Base-by-base conservation (phyloP, 2,113 vertebrate species). In the Nipponia nippon region DNA sequence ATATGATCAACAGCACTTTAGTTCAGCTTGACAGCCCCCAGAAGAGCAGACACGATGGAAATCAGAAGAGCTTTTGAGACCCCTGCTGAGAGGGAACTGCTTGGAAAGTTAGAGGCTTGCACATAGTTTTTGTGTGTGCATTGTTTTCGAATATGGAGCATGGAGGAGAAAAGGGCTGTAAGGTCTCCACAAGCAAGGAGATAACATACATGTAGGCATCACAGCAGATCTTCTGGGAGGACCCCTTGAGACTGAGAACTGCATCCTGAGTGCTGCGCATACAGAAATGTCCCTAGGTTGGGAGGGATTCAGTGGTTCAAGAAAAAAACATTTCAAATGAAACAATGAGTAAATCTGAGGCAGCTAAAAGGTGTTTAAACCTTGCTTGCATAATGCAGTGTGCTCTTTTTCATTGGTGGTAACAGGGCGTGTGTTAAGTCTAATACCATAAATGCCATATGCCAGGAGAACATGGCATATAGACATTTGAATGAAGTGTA, bases 121-220 rank as follows among this genome's bases (percentile, higher is more conserved):
- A 29, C 2, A 0, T 3, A 3, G 17, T 13, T 78, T 42, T 40
- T 58, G 26, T 55, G 47, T 65, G 22, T n/a, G 34, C 21, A 0
- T 26, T 83, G 14, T 36, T 83, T 77, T 23, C 32, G 2, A 27
- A 7, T 10, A 14, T 3, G 34, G 23, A 72, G 7, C 18, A 15
- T 1, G 4, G 29, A 83, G 30, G 21, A 89, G 80, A 55, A 50
- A n/a, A 44, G n/a, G n/a, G 30, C 50, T 46, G 10, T 32, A 36
- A 62, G 11, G 4, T 40, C 38, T 85, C 18, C 47, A 49, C 9
- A 40, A 59, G 34, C 0, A 1, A 59, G 70, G 27, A 84, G 36
- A 21, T 34, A 55, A 52, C 2, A 0, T 6, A 40, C 1, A 0
- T 34, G 50, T 16, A 19, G 34, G 16, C 4, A 1, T 40, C 23